Evolutionary conservation across 2,797 vertebrate species (phyloP).

Genomic region (Euphonia xanthogaster): DNA sequence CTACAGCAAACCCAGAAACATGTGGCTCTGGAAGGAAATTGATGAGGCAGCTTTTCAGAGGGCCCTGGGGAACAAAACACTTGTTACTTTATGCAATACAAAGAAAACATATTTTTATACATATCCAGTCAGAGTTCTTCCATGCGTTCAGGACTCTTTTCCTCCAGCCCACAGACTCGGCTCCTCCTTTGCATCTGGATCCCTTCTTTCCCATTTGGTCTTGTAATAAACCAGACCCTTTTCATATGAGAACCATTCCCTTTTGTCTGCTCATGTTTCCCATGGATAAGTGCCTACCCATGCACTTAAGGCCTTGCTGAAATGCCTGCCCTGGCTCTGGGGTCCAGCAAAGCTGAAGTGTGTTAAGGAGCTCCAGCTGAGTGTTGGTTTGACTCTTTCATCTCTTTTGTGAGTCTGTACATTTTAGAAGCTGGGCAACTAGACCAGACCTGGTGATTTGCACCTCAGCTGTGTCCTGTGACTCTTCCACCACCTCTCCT

Average conservation of each 20-base stretch:
- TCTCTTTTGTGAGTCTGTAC: not conserved
- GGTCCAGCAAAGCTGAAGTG: fast-evolving
- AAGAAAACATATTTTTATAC: not conserved
- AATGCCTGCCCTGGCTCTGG: not conserved
- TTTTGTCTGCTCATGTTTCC: not conserved
- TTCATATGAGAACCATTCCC: not conserved
- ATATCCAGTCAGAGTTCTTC: not conserved
- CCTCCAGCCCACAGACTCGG: not conserved
- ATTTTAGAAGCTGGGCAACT: not conserved
- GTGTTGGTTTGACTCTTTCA: not conserved
- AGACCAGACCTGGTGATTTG: not conserved
- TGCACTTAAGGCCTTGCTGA: not conserved
- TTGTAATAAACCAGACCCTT: not conserved
- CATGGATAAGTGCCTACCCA: not conserved
- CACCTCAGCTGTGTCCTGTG: not conserved
- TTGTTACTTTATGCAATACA: not conserved
- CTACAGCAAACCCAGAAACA: not conserved
- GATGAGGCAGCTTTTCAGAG: not conserved
- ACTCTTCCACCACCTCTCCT: not conserved
- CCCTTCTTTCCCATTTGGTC: not conserved
- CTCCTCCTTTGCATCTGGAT: not conserved
- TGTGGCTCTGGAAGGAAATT: not conserved
- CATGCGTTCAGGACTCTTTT: not conserved
- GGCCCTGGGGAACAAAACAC: not conserved
- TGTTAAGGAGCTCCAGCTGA: not conserved